Evolutionary conservation across 2,888 invertebrate genomes (phyloP), one percentile per base, ranked within the genome.

Genomic region (Hypolimnas misippus): DNA sequence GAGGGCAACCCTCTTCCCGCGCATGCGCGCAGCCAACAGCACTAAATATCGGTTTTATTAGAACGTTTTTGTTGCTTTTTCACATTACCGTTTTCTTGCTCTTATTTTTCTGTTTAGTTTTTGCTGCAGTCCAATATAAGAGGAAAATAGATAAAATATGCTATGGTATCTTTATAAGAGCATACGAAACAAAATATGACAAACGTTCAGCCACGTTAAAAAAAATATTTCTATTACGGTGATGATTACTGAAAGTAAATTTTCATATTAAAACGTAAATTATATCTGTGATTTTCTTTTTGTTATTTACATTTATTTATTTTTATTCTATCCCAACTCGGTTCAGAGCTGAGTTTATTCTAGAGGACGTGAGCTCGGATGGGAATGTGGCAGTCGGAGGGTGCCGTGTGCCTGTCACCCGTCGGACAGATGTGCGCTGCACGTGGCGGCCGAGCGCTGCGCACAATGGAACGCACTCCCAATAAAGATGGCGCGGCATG

Each of bases 1-100:
- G 81, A 76, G 80, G 82, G 79, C 76, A 79, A 76, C 79, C 82
- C 77, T 78, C 79, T 70, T 66, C 72, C 71, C 82, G 84, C 88
- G 88, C 89, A 82, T 85, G 91, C 91, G 88, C 82, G 66, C 72
- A 66, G 56, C 70, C 57, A 70, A 54, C 72, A 73, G 72, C 78
- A 74, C 82, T 84, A 81, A 82, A 84, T 89, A 89, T 89, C 85
- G 89, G 89, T 85, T 90, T 89, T 89, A 87, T 85, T 86, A 83
- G 76, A 79, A 82, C 78, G 83, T 82, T 86, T 85, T 85, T 84
- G 84, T 87, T 86, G 79, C 82, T 84, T 80, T 81, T 79, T 77
- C 57, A 58, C 59, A 76, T 79, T 67, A 62, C 62, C 57, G 64
- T 69, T 62, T 68, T 70, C 62, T 69, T 67, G 57, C 59, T 68